Evolutionary conservation across 2,888 invertebrate genomes (phyloP), one percentile per base, ranked within the genome.

Genomic region (Agrotis ipsilon): DNA sequence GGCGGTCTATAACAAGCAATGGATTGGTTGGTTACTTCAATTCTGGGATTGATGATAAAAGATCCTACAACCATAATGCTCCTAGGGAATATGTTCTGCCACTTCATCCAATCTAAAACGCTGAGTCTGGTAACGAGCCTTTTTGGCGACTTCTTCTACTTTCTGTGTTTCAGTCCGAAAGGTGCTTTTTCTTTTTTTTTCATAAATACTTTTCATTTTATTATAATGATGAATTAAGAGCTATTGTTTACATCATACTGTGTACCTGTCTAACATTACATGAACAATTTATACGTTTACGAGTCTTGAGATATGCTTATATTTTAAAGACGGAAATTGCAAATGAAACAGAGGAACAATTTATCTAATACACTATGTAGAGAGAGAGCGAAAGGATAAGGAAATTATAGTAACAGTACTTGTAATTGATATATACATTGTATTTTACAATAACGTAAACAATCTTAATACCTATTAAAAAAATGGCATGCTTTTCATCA

Each of bases 331-430:
- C 18, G 65, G 51, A 70, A 32, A 39, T 74, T 51, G 43, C 64
- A 32, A 51, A 14, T 19, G 13, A 32, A 14, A 32, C 16, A 21
- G 27, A 51, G 69, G 49, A 73, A 64, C 43, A 45, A 51, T 52
- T 45, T 46, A 45, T 63, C 21, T 51, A 14, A 32, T 2, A 32
- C 45, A 48, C 5, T 70, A 39, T 16, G 21, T 18, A 32, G 11
- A 49, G 2, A 1, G 6, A 45, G 32, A 21, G 14, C n/a, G 9
- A 55, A 51, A 45, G 11, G 11, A 24, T 13, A 24, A 14, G 2
- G 18, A 19, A 11, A 63, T 73, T 18, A 19, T 45, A 32, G 45
- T 63, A 24, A 32, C 62, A 21, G 43, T n/a, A 45, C 21, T 24
- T 24, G 1, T 6, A 57, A 39, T 71, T 19, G 2, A 19, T 9